Evolutionary conservation across 2,113 vertebrate genomes (phyloP), one percentile per base, ranked within the genome.

Genomic region (Eptesicus fuscus): DNA sequence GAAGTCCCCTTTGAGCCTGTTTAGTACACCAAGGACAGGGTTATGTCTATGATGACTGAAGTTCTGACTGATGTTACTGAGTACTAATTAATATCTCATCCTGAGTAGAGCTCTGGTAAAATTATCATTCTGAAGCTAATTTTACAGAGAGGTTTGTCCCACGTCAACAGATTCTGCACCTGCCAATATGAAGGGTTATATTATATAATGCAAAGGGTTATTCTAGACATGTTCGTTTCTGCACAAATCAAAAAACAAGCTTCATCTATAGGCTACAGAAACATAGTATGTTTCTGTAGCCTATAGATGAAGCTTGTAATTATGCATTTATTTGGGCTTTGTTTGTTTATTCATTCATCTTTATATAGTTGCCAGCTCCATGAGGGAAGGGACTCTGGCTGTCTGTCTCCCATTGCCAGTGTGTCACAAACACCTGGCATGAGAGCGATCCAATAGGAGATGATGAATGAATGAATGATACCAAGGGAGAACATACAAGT

Each of bases 81-180:
- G 78, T 86, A 78, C 67, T 97, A 95, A 97, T 97, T 97, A 96
- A 96, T 96, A 96, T 1, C 4, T 96, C 90, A 49, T 87, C 37
- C 47, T 96, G 30, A 77, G 18, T 69, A 88, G 83, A 51, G 17
- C 77, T 76, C n/a, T 91, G 76, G 76, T 88, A 86, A 96, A 96
- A 87, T 90, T 79, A 87, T 40, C 80, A 77, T 42, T 95, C 63
- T 74, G 85, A 89, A 96, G 13, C 20, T 83, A 42, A 20, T 32
- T 73, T 96, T 97, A 95, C 23, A 91, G 95, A 97, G 87, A 95
- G 47, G 11, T 83, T 92, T 88, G 0, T 76, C 71, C 20, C 3
- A 94, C 11, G 2, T 28, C 79, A 32, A 56, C 12, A 82, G 78
- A 91, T 28, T 2, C 7, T 96, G 47, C 67, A 71, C 18, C 25